Evolutionary conservation across 1,140 invertebrate genomes (phyloP), one percentile per base, ranked within the genome.

Genomic region (Neodiprion pinetum): DNA sequence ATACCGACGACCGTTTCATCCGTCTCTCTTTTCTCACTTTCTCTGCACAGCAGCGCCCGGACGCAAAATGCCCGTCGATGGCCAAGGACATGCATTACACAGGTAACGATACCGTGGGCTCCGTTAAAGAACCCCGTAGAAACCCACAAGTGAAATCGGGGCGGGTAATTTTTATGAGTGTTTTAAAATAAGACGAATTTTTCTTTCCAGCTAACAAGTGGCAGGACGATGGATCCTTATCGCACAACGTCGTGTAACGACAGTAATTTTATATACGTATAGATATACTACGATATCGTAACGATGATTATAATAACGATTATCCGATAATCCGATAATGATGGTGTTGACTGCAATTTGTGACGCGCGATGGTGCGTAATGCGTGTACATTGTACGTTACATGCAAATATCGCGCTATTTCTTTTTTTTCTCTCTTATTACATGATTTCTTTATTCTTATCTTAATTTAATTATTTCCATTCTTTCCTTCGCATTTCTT

Each of bases 61-160:
- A 90, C 78, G 87, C 89, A 74, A 91, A 90, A 80, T 93, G 92
- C 88, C 92, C 92, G 65, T 91, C 92, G 75, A 94, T 94, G 93
- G 91, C 92, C 79, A 92, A 92, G 87, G 91, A 93, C 81, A 93
- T 92, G 91, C 92, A 92, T 80, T 94, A 94, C 84, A 91, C 88
- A 91, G 91, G 91, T 92, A 90, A 88, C 72, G 76, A 69, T 40
- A 40, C 72, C 72, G 28, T 40, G 5, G 28, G 10, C 67, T 12
- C 17, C 65, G 48, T 72, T 53, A 40, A 65, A 66, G 48, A 53
- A 7, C 28, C 28, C 28, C 28, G 28, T 40, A 40, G 28, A 40
- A 40, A 40, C 28, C 28, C 28, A 40, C 28, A 40, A 40, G 5
- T 40, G 28, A 40, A 40, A 40, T 40, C n/a, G 7, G 47, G 61